Evolutionary conservation across 2,797 vertebrate genomes (phyloP), one percentile per base, ranked within the genome.

Genomic region (Graptemys geographica): DNA sequence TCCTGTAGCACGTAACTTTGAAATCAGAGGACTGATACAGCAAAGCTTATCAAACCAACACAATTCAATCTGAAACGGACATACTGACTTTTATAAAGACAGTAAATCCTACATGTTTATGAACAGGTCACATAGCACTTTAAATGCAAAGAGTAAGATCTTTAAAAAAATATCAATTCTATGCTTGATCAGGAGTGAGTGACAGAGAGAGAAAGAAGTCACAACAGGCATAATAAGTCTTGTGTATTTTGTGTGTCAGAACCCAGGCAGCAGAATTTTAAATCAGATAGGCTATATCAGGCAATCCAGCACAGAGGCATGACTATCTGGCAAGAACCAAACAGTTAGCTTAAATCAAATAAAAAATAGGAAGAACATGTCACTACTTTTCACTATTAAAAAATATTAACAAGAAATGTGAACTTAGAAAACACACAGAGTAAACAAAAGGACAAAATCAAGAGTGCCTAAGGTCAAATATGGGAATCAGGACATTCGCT

Each of bases 11-110:
- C 16, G 59, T 52, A 27, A 87, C 7, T 96, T 91, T 86, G 87
- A 96, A 97, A 96, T 95, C 83, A 89, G 91, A 90, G 57, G 33
- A 87, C 72, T 52, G 93, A 86, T 92, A 93, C 16, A 94, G 13
- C 59, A 79, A 85, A 81, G 41, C 76, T 94, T 92, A 90, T 47
- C 82, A 94, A 95, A 92, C 81, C 18, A 92, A 82, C 5, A 16
- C 87, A 91, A 83, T 91, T 94, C 62, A 89, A 79, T 90, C 72
- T 90, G 33, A 19, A 33, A 79, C 8, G 83, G 65, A 83, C 49
- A 95, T 27, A 21, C n/a, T 93, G 49, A 69, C 49, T 10, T 95
- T 94, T 93, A 27, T 37, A 90, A 92, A 90, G 83, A 57, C 3
- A 80, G 16, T 53, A 91, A 92, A 87, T 53, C 52, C 8, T 94